Evolutionary conservation across 2,888 invertebrate species (phyloP).

Genomic region (Gerris lacustris): DNA sequence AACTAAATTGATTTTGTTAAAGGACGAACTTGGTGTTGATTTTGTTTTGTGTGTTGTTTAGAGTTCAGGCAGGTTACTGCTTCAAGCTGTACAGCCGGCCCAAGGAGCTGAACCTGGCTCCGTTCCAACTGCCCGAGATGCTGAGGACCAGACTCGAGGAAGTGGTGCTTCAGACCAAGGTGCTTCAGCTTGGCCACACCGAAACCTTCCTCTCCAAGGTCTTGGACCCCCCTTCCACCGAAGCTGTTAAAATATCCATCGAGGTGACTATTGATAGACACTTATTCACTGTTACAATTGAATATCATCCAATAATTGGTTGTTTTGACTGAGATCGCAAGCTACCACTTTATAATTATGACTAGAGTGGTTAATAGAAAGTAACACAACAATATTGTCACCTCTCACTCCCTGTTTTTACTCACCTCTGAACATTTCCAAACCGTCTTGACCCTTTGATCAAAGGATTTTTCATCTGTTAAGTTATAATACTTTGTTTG

Average conservation of each 20-base stretch:
- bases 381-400: no score
- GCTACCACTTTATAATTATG: no score
- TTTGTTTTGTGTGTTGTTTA: conserved; percentile 28
- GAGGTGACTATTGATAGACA: conserved; percentile 28
- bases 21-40: not conserved
- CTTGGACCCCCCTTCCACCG: conserved; percentile 59
- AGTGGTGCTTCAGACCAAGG: conserved; percentile 68
- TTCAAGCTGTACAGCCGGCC: conserved; percentile 65
- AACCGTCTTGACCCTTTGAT: no score
- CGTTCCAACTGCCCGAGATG: conserved; percentile 71
- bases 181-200: conserved; percentile 56
- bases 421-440: no score
- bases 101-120: conserved; percentile 49
- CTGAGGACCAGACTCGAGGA: conserved; percentile 67
- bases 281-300: no score
- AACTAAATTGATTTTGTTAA: no score
- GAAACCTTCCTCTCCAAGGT: conserved; percentile 54
- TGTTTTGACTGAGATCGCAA: no score
- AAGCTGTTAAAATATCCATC: conserved; percentile 56
- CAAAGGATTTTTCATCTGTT: no score
- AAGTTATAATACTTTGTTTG: not conserved
- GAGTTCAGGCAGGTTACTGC: conserved; percentile 75
- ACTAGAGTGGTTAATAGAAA: no score
- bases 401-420: no score
- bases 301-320: no score